Conservation (phyloP, 2,113 vertebrate genomes). For the Pholis gunnellus region DNA sequence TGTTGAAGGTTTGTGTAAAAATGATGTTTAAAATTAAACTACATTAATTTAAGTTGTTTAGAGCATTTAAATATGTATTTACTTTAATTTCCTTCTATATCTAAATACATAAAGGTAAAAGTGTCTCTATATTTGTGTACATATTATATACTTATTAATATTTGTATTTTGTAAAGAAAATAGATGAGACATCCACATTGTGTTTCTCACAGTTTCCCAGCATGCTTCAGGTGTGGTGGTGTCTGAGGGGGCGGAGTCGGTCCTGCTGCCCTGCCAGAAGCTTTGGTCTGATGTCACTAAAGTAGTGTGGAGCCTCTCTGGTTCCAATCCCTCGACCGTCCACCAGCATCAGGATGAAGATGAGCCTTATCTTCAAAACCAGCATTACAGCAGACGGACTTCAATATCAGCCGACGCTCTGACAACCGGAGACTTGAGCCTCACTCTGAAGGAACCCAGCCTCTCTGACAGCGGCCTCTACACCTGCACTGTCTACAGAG, state of each 20-base stretch:
- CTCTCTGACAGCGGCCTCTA: background rate
- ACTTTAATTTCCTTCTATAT: too few species aligned
- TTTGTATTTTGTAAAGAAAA: background rate
- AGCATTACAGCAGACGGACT: background rate
- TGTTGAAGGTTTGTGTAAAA: too few species aligned
- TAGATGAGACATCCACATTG: background rate
- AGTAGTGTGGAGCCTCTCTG: background rate
- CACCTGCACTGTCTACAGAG: background rate
- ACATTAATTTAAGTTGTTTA: too few species aligned
- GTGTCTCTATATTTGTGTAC: background rate
- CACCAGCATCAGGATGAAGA: background rate
- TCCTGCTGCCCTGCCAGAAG: background rate
- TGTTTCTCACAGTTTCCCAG: constrained; percentile 1
- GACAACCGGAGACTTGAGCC: background rate
- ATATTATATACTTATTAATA: background rate
- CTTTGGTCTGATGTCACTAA: too few species aligned
- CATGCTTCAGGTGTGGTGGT: background rate
- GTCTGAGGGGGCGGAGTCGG: background rate
- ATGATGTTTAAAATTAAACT: too few species aligned
- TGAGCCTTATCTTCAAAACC: background rate
- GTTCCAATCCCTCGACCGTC: background rate
- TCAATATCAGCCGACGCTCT: too few species aligned
- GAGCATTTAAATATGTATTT: background rate
- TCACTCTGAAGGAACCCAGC: background rate
- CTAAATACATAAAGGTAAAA: background rate